Base-by-base conservation (phyloP, 2,797 vertebrate genomes). In the Pygocentrus nattereri region DNA sequence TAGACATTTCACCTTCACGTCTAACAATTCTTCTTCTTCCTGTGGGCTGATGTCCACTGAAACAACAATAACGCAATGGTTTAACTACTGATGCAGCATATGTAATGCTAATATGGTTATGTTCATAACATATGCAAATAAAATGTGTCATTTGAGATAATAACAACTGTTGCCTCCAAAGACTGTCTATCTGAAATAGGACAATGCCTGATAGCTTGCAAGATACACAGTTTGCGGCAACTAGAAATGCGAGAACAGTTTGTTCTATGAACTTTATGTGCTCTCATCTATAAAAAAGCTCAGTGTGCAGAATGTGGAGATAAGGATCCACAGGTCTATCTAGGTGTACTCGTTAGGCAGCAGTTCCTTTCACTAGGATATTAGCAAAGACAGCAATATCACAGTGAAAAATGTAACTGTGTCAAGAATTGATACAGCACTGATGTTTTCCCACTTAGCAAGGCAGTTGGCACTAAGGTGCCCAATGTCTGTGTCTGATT, bases 1-100 rank as follows among this genome's bases (percentile, higher is more conserved):
- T 77, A 99, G 92, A 92, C 98, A 99, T 85, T 99, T 99, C 83
- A 99, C 95, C 91, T 97, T 97, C 82, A 99, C 93, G 0, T 96
- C 96, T 79, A 97, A 82, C 80, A 99, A 89, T 78, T 96, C 94
- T 0, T 93, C 91, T 88, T 98, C 98, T 88, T 99, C 96, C 2
- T 97, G 94, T 0, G 91, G 88, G 25, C 86, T 96, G 83, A 99
- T 95, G 80, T 98, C 95, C 81, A 99, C 98, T 99, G 90, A 54
- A 76, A 4, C 30, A 87, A 69, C 79, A 68, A 38, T 15, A 18
- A 16, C 10, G 30, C 6, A 38, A 21, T 31, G 11, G 8, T 23
- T 21, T 68, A 38, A 44, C 65, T 5, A 47, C 10, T 12, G 4
- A 31, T 38, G 18, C 38, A 21, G 12, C 7, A 44, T 44, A 44